Percentiles rank a stretch among this genome's conserved stretches.
These are phyloP conservation scores for Brenthis ino DNA, from an alignment of 2,888 invertebrate genomes.

Conservation along the genomic window DNA sequence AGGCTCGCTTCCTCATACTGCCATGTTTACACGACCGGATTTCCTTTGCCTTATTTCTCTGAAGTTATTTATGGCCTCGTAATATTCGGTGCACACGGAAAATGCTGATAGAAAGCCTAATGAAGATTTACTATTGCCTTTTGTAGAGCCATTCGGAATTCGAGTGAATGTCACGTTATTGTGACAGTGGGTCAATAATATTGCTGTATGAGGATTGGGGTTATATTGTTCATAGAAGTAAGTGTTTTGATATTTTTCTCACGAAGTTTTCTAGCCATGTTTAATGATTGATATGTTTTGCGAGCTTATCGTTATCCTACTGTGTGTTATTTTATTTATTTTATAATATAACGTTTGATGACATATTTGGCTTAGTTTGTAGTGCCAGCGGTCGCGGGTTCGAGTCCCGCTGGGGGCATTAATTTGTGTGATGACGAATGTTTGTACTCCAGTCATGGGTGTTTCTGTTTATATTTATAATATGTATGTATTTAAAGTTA, in stretches of 20 bases:
- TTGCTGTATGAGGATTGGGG: background rate
- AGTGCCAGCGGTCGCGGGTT: too few relatives aligned
- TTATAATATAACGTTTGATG: too few relatives aligned
- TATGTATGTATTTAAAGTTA: too few relatives aligned
- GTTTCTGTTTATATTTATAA: too few relatives aligned
- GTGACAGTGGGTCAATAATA: background rate
- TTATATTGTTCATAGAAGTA: background rate
- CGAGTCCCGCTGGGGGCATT: too few relatives aligned
- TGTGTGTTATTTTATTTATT: too few relatives aligned
- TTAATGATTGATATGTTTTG: too few relatives aligned
- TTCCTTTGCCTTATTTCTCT: slow-evolving; percentile 47
- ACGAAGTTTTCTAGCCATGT: too few relatives aligned
- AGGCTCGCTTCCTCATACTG: slow-evolving; percentile 32
- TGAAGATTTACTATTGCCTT: slow-evolving; percentile 43
- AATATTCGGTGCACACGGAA: slow-evolving; percentile 43
- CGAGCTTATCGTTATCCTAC: too few relatives aligned
- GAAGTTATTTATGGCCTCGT: slow-evolving; percentile 48
- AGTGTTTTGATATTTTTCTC: background rate
- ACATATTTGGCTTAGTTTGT: too few relatives aligned
- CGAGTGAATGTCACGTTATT: slow-evolving; percentile 21
- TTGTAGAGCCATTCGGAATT: slow-evolving; percentile 19
- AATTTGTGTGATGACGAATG: too few relatives aligned
- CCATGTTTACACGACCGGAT: slow-evolving; percentile 42
- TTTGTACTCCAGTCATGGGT: too few relatives aligned
- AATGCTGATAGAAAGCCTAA: slow-evolving; percentile 45